phyloP scores from a whole-genome alignment of 2,113 vertebrate genomes.

The Podarcis cretensis region DNA sequence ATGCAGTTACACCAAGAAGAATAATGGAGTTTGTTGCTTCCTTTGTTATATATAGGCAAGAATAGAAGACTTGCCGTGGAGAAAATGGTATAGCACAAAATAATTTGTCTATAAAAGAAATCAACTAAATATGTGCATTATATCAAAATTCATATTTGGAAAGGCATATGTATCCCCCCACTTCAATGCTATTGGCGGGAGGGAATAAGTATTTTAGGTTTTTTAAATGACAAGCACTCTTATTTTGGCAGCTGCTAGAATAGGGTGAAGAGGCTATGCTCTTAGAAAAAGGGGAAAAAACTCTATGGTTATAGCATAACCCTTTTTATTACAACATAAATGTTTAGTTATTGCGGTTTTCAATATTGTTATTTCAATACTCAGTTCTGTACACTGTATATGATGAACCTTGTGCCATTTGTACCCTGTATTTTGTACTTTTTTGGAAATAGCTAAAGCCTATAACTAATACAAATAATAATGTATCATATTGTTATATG shows the following conservation, averaged over 20 bases:
- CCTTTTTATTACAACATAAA: not conserved
- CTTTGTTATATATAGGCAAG: not conserved
- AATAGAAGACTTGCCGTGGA: not conserved
- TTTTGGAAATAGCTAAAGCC: not conserved
- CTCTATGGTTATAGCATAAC: not conserved
- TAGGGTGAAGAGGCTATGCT: not conserved
- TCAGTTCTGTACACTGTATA: not conserved
- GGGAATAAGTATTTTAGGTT: not conserved
- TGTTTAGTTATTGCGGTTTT: not conserved
- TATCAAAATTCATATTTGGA: not conserved
- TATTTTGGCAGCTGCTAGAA: not conserved
- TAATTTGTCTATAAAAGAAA: not conserved
- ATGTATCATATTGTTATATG: not conserved
- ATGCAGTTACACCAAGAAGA: not conserved
- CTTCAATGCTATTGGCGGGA: not conserved
- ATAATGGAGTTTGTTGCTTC: not conserved
- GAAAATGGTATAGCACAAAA: not conserved
- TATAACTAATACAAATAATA: not conserved
- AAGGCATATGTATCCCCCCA: not conserved
- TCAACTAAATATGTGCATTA: not conserved
- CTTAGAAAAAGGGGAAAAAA: not conserved
- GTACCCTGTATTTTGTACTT: not conserved
- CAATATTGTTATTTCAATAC: not conserved
- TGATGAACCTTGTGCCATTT: not conserved
- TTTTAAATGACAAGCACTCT: not conserved